A percentile compares a stretch with the other conserved stretches of the same genome.
These are phyloP conservation scores for Nymphalis io DNA, from an alignment of 1,140 invertebrate genomes.

Conservation along the genomic window DNA sequence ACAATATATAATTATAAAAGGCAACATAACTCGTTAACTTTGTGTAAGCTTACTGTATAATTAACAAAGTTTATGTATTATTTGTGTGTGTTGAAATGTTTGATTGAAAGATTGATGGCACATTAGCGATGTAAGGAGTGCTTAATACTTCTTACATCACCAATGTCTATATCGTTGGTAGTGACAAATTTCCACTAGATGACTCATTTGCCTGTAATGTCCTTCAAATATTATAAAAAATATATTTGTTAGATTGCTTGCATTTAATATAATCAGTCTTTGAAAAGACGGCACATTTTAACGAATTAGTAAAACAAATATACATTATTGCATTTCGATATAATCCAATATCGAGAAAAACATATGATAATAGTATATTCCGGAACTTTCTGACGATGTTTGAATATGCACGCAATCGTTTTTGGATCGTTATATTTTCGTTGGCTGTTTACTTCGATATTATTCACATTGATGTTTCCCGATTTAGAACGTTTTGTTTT, in stretches of 20 bases:
- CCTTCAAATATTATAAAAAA: too few species aligned
- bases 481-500: conserved; percentile 44
- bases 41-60: neutral
- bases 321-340: neutral
- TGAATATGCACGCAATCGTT: conserved; percentile 9
- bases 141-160: too few species aligned
- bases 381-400: neutral
- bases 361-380: neutral
- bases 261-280: too few species aligned
- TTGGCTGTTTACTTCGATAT: conserved; percentile 34
- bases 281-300: too few species aligned
- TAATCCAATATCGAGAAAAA: neutral
- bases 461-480: conserved; percentile 36
- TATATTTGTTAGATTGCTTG: too few species aligned
- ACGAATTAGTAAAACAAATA: too few species aligned
- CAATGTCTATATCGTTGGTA: too few species aligned
- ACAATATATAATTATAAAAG: neutral
- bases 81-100: neutral
- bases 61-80: neutral
- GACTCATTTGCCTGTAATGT: too few species aligned
- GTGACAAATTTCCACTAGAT: too few species aligned
- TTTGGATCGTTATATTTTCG: conserved; percentile 29
- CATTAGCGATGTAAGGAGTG: too few species aligned
- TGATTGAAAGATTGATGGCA: too few species aligned
- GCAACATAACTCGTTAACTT: neutral